phyloP scores from a whole-genome alignment of 1,140 invertebrate species.

The Papilio machaon region DNA sequence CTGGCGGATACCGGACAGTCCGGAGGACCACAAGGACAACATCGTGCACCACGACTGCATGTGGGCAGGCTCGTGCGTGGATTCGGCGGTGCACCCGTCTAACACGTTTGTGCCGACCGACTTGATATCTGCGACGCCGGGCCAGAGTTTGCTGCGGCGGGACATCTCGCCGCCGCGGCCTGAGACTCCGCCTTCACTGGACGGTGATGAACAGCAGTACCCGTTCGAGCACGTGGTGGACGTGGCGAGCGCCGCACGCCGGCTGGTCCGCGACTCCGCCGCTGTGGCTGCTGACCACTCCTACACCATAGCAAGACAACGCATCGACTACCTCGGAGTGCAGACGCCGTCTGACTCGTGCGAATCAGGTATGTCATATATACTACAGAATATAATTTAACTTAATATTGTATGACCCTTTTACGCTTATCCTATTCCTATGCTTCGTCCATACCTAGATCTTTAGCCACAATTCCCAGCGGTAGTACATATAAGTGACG shows the following conservation, averaged over 20 bases:
- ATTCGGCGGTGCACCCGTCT: slow-evolving; percentile 64
- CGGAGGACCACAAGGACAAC: slow-evolving; percentile 71
- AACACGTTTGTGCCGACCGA: slow-evolving; percentile 71
- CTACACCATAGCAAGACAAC: slow-evolving; percentile 85
- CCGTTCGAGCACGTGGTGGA: slow-evolving; percentile 75
- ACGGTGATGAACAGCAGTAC: slow-evolving; percentile 74
- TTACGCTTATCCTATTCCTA: background rate
- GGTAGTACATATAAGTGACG: background rate
- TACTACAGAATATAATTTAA: background rate
- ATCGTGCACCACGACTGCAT: slow-evolving; percentile 80
- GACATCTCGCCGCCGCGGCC: slow-evolving; percentile 65
- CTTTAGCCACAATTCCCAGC: background rate
- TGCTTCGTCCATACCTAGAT: background rate
- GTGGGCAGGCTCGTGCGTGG: slow-evolving; percentile 77
- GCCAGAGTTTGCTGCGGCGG: slow-evolving; percentile 67
- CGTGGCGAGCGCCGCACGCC: slow-evolving; percentile 69
- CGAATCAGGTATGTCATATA: slow-evolving; percentile 80
- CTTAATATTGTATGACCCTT: slow-evolving; percentile 48
- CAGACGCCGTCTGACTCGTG: slow-evolving; percentile 94
- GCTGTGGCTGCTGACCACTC: slow-evolving; percentile 85
- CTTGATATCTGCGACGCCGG: slow-evolving; percentile 59
- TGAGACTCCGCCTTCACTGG: slow-evolving; percentile 69
- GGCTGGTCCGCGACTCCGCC: slow-evolving; percentile 69
- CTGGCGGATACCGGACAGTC: slow-evolving; percentile 66
- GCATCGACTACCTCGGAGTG: slow-evolving; percentile 85